These are phyloP conservation scores for Eciton burchellii DNA, from an alignment of 1,140 invertebrate genomes.

Conservation along the genomic window DNA sequence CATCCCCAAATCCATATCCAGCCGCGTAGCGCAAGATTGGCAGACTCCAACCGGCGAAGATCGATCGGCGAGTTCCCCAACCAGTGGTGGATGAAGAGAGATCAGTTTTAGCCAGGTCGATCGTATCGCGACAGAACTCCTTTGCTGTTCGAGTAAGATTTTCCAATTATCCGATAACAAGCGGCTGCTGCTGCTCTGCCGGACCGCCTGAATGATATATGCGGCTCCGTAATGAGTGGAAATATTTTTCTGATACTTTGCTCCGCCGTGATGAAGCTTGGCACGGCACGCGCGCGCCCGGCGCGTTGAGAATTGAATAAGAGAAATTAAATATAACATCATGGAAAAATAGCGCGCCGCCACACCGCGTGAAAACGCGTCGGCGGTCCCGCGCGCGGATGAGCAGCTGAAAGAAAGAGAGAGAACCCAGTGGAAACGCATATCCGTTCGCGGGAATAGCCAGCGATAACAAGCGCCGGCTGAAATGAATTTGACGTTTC, in stretches of 20 bases:
- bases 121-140: no score
- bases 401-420: constrained; percentile 18
- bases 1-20: no score
- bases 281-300: no score
- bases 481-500: constrained; percentile 75
- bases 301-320: constrained; percentile 31
- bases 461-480: constrained; percentile 65
- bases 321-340: constrained; percentile 45
- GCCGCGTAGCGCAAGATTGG: no score
- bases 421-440: constrained; percentile 36
- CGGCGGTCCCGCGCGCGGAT: constrained; percentile 16
- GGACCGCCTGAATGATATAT: background rate
- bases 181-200: background rate
- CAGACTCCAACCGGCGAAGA: no score
- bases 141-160: background rate
- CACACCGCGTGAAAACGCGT: constrained; percentile 15
- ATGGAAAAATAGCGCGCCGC: constrained; percentile 31
- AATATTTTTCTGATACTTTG: constrained; percentile 24
- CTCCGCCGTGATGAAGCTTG: background rate
- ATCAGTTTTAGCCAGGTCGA: no score
- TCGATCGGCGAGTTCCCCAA: no score
- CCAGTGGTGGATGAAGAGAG: no score
- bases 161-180: background rate
- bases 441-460: constrained; percentile 63
- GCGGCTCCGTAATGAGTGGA: constrained; percentile 5